These are phyloP conservation scores for Penaeus japonicus DNA, from an alignment of 1,140 invertebrate genomes.

Conservation along the genomic window DNA sequence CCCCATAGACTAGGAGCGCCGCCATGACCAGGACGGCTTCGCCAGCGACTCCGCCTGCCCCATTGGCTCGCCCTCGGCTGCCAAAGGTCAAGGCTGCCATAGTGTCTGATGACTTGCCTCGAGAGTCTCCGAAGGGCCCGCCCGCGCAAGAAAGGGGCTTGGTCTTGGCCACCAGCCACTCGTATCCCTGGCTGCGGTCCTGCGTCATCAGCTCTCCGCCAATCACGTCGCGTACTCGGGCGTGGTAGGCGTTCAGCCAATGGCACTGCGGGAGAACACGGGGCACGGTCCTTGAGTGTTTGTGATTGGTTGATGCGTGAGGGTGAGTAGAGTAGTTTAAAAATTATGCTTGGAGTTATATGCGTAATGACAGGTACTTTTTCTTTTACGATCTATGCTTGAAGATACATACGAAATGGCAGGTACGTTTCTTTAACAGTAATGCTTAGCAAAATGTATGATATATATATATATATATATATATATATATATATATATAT, in stretches of 20 bases:
- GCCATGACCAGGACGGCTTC: neutral
- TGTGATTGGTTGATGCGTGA: too few relatives aligned
- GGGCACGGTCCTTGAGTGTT: too few relatives aligned
- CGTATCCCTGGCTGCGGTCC: slow-evolving; percentile 74
- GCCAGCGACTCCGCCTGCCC: neutral
- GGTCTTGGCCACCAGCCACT: slow-evolving; percentile 84
- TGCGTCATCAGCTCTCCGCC: slow-evolving; percentile 76
- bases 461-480: neutral
- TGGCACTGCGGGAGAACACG: slow-evolving; percentile 68
- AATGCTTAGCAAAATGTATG: neutral
- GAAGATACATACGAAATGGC: too few relatives aligned
- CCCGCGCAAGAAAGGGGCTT: slow-evolving; percentile 62
- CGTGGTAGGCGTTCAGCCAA: slow-evolving; percentile 82
- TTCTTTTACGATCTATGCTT: too few relatives aligned
- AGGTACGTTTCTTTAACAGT: neutral
- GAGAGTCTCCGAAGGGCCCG: neutral
- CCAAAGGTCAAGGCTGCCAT: slow-evolving; percentile 27
- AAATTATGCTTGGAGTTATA: too few relatives aligned
- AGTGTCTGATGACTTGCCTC: slow-evolving; percentile 45
- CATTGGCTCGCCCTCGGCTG: neutral
- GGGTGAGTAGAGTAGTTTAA: too few relatives aligned
- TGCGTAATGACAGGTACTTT: too few relatives aligned
- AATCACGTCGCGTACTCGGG: slow-evolving; percentile 73
- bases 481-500: neutral
- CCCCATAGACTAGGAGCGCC: neutral